Conservation (phyloP, 2,797 vertebrate species). For the Microctenopoma stevenorrisi region DNA sequence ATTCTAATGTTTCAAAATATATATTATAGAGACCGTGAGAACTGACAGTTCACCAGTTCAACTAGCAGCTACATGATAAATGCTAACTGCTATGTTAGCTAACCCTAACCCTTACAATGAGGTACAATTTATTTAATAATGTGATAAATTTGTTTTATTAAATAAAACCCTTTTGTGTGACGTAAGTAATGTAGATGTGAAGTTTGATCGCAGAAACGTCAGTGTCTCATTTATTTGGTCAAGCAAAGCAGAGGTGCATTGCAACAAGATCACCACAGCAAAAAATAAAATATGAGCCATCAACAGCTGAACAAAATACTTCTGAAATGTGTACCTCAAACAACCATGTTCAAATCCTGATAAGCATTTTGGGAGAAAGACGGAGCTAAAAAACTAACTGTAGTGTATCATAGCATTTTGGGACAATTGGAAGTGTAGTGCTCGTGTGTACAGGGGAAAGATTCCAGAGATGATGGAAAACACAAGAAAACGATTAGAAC, state of each 20-base stretch:
- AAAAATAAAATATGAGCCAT: neutral
- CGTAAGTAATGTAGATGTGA: too few species aligned
- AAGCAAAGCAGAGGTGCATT: neutral
- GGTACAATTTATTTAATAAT: too few species aligned
- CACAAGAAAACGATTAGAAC: neutral
- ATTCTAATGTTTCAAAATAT: too few species aligned
- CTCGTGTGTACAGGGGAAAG: neutral
- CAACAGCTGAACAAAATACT: too few species aligned
- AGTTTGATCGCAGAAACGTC: too few species aligned
- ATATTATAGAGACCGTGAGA: too few species aligned
- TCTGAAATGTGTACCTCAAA: slow-evolving; percentile 2
- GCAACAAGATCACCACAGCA: neutral
- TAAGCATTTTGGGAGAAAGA: neutral
- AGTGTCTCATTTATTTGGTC: neutral
- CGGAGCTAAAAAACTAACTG: neutral
- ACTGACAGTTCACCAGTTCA: too few species aligned
- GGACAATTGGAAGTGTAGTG: neutral
- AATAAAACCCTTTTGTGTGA: too few species aligned
- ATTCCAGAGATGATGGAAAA: neutral
- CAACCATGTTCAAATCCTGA: neutral
- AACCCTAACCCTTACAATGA: too few species aligned
- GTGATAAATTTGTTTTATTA: too few species aligned
- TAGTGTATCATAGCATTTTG: neutral
- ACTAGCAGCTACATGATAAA: too few species aligned
- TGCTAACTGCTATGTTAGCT: too few species aligned